Evolutionary conservation across 2,797 vertebrate genomes (phyloP).

Genomic region (Benthosema pterotum): DNA sequence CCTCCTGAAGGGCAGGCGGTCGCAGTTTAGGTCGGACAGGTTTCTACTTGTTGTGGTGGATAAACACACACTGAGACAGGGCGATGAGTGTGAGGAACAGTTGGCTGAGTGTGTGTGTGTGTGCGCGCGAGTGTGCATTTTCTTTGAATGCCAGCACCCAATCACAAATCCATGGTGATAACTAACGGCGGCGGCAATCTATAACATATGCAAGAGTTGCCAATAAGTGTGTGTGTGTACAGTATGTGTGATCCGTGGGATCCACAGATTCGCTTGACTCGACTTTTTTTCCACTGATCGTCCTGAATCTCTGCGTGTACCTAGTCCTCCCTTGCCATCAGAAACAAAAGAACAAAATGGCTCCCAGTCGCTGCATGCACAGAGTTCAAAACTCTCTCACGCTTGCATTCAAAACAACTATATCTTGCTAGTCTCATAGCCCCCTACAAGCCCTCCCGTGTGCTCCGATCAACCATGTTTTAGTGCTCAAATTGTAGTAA

Average conservation of each 20-base stretch:
- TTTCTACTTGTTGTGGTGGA: too few relatives aligned
- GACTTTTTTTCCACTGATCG: conserved; percentile 34
- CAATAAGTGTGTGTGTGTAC: neutral
- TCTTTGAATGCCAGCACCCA: neutral
- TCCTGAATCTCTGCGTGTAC: neutral
- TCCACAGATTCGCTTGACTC: neutral
- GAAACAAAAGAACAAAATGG: too few relatives aligned
- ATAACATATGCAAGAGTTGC: neutral
- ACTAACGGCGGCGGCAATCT: neutral
- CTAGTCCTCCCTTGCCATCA: too few relatives aligned
- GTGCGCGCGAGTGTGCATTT: neutral
- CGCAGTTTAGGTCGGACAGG: too few relatives aligned
- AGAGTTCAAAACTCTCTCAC: too few relatives aligned
- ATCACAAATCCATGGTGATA: neutral
- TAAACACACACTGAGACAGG: neutral
- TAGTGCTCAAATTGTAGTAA: too few relatives aligned
- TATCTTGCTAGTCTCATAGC: too few relatives aligned
- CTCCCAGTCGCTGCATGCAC: too few relatives aligned
- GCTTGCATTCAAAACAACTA: too few relatives aligned
- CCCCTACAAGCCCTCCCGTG: too few relatives aligned
- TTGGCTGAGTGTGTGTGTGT: too few relatives aligned
- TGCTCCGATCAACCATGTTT: too few relatives aligned
- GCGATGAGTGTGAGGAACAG: neutral
- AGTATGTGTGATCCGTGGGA: neutral
- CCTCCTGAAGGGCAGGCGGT: neutral